Base-by-base conservation (phyloP, 2,113 vertebrate genomes). In the Lepisosteus osseus region DNA sequence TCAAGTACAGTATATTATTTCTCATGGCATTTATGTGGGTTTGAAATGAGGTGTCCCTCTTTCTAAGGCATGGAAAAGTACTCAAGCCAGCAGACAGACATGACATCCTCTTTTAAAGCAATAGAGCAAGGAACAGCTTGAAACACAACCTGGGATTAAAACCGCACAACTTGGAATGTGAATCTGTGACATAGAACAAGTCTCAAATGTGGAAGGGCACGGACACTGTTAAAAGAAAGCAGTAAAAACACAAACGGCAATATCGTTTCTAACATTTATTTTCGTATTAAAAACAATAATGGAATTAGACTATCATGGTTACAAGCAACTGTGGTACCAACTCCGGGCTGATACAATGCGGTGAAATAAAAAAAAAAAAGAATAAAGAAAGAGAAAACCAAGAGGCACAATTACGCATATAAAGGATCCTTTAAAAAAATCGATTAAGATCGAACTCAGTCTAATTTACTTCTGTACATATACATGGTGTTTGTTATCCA, bases 231-330 rank as follows among this genome's bases (percentile, higher is more conserved):
- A 54, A 43, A 54, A 45, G 6, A 44, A 7, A 61, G 56, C 17
- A 68, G 2, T n/a, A 75, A 8, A 8, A 68, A 72, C 56, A 69
- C 13, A 40, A 77, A 72, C 68, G 66, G 15, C 7, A 12, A 6
- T 82, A 78, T 82, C 79, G 83, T 87, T 76, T 89, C 87, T 90
- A 89, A 89, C 85, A 84, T 84, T 86, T 93, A 92, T 92, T 88
- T 84, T 82, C 75, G 89, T 90, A 91, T 86, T 90, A 89, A 93
- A 92, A 91, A 91, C 89, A 92, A 91, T 87, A 87, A 89, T 84
- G 87, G 85, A 88, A 91, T 89, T 82, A 87, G 86, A 93, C 89
- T 89, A 90, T 86, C 82, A 80, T 89, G 86, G 84, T 90, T 92
- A 92, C 91, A 92, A 93, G 90, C 88, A 90, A 85, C 74, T 86